A percentile compares a stretch with the other conserved stretches of the same genome.
phyloP scores from a whole-genome alignment of 2,888 invertebrate species.

The Athrips mouffetella region DNA sequence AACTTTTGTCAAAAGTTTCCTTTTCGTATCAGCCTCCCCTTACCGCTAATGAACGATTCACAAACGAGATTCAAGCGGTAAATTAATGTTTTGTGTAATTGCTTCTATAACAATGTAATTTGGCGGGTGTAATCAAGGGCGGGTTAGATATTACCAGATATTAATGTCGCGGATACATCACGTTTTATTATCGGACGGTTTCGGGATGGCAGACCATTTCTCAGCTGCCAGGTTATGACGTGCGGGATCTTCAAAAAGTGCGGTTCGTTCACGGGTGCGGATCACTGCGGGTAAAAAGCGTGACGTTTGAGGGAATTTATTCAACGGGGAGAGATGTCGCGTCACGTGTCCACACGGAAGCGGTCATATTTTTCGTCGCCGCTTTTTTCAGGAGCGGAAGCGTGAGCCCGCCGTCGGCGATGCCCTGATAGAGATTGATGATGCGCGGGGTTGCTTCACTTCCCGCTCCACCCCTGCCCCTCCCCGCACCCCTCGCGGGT shows the following conservation, averaged over 20 bases:
- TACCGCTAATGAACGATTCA: conserved; percentile 65
- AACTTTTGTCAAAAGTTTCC: conserved; percentile 68
- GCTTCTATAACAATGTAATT: conserved; percentile 48
- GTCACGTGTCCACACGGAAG: conserved; percentile 44
- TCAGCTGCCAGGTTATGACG: conserved; percentile 19
- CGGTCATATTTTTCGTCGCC: conserved; percentile 63
- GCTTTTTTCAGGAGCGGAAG: conserved; percentile 52
- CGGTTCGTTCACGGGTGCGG: background rate
- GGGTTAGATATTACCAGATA: conserved; percentile 22
- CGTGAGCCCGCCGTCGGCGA: conserved; percentile 46
- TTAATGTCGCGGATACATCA: conserved; percentile 23
- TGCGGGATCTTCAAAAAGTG: conserved; percentile 10
- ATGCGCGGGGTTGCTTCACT: conserved; percentile 36
- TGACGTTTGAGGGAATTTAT: conserved; percentile 19
- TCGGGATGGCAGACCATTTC: conserved; percentile 20
- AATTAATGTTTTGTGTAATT: conserved; percentile 69
- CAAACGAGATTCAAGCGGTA: conserved; percentile 57
- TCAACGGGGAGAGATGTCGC: conserved; percentile 27
- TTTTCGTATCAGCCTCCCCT: conserved; percentile 44
- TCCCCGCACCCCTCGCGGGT: conserved; percentile 41
- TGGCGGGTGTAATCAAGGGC: conserved; percentile 35
- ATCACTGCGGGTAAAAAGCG: conserved; percentile 9
- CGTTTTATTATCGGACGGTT: conserved; percentile 18
- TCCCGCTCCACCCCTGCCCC: conserved; percentile 34
- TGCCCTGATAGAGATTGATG: conserved; percentile 75